A percentile compares a stretch with the other conserved stretches of the same genome.
phyloP scores from a whole-genome alignment of 2,797 vertebrate genomes.

The Microctenopoma lineatum region DNA sequence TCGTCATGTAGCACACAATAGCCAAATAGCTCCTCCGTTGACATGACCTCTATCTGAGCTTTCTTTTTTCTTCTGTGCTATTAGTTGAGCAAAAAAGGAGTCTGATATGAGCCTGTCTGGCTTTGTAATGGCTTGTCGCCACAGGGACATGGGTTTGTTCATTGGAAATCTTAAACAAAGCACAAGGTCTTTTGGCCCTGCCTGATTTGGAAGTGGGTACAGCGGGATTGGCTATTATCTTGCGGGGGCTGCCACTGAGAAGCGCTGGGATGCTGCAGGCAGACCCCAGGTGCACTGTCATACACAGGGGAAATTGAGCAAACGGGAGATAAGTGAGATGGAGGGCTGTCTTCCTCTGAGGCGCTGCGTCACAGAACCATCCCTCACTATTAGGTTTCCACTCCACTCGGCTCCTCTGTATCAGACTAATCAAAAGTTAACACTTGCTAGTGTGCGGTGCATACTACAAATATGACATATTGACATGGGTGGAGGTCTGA shows the following conservation, averaged over 20 bases:
- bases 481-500: conserved; percentile 50
- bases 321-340: conserved; percentile 85
- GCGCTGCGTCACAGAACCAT: conserved; percentile 65
- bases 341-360: conserved; percentile 77
- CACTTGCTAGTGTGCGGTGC: conserved; percentile 25
- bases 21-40: conserved; percentile 50
- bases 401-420: conserved; percentile 34
- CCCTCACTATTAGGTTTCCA: conserved; percentile 74
- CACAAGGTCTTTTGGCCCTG: conserved; percentile 73
- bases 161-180: conserved; percentile 80
- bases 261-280: conserved; percentile 53
- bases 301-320: conserved; percentile 84
- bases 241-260: conserved; percentile 44
- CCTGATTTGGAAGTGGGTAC: conserved; percentile 66
- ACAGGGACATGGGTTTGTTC: conserved; percentile 72
- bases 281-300: conserved; percentile 81
- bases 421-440: conserved; percentile 58
- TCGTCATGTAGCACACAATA: conserved; percentile 55
- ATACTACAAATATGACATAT: conserved; percentile 56
- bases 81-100: conserved; percentile 60
- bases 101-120: conserved; percentile 67
- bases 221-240: conserved; percentile 78
- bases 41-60: conserved; percentile 47
- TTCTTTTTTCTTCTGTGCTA: conserved; percentile 32
- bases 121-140: conserved; percentile 68